These are phyloP conservation scores for Nestor notabilis DNA, from an alignment of 2,113 vertebrate genomes.

Conservation along the genomic window DNA sequence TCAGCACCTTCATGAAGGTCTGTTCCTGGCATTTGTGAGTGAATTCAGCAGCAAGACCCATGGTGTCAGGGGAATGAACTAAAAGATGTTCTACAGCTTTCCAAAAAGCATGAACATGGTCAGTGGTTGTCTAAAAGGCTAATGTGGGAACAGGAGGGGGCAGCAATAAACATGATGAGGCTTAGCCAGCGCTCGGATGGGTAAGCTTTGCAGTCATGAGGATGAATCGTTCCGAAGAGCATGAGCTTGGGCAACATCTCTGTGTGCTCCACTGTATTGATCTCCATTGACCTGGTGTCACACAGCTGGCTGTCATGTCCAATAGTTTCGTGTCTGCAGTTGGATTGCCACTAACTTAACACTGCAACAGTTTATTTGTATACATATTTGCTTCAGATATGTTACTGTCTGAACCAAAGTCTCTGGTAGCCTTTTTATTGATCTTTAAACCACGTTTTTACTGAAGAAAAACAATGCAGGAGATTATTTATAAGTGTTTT, in stretches of 20 bases:
- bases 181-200: fast-evolving
- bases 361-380: not conserved
- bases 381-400: not conserved
- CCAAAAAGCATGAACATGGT: not conserved
- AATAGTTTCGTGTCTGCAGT: not conserved
- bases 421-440: not conserved
- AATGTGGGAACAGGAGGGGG: not conserved
- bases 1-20: not conserved
- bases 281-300: not conserved
- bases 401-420: not conserved
- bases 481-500: not conserved
- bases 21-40: not conserved
- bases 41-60: not conserved
- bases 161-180: not conserved
- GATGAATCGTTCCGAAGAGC: not conserved
- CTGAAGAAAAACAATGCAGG: not conserved
- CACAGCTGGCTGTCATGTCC: not conserved
- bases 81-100: not conserved
- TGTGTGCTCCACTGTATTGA: not conserved
- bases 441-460: not conserved
- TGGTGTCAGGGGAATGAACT: not conserved
- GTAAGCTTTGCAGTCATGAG: not conserved
- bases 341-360: not conserved
- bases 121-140: not conserved
- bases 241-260: not conserved